Evolutionary conservation across 2,888 invertebrate species (phyloP), one percentile per base, ranked within the genome.

Genomic region (Stramonita haemastoma): DNA sequence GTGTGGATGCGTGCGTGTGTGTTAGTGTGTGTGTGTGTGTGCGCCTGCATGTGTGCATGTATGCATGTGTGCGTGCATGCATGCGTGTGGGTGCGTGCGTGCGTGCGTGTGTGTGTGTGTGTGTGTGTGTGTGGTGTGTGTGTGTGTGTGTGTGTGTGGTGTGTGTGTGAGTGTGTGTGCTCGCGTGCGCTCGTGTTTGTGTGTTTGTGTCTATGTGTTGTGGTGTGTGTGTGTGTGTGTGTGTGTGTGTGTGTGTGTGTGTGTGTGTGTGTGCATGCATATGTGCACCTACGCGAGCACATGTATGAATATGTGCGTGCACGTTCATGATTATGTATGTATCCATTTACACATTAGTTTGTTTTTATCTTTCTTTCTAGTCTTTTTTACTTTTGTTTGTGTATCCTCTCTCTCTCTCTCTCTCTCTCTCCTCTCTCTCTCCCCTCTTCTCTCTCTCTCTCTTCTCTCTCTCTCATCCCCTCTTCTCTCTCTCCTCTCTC

Each of bases 191-290:
- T 13, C 26, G 73, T n/a, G 73, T 26, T 15, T 5, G 77, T 17
- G 81, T 2, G 81, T 81, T 34, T 34, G 77, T 77, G 81, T 81
- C 34, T 34, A 34, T 34, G 81, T 81, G 81, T 81, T 8, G 29
- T 32, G 29, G 81, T 34, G 81, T 34, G 81, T 81, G 81, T 81
- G 81, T 81, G 81, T 34, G 81, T 81, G 81, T 81, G 81, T 34
- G 81, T 81, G 81, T 34, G 34, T 81, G 81, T 34, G 81, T 81
- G 81, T 34, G 34, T 34, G 81, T n/a, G 73, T 60, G 19, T 60
- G 60, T 60, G 60, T 60, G 60, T 13, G 26, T 66, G 13, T 13
- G 26, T 66, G 66, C 26, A 13, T 66, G 66, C 1, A 66, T 66
- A 26, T 66, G 13, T 66, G 26, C 60, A 60, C 19, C 11, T 60